phyloP scores from a whole-genome alignment of 2,797 vertebrate species.

The Selene dorsalis region DNA sequence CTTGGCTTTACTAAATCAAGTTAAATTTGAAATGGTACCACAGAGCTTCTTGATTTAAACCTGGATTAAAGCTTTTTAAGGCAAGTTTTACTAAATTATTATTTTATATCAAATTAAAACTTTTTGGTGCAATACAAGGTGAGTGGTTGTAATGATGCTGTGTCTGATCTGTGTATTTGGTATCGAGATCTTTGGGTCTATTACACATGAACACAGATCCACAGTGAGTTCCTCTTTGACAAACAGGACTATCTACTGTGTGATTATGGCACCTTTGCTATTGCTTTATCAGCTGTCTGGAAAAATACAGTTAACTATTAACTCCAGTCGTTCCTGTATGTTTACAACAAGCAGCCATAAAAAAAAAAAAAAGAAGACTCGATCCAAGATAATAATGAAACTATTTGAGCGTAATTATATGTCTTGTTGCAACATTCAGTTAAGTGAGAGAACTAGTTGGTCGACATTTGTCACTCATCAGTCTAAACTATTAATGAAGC shows the following conservation, averaged over 20 bases:
- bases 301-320: slow-evolving; percentile 46
- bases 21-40: too few species aligned
- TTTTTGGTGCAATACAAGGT: too few species aligned
- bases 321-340: slow-evolving; percentile 3
- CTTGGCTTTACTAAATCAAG: too few species aligned
- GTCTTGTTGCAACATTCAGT: background rate
- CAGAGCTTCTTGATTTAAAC: too few species aligned
- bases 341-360: slow-evolving; percentile 41
- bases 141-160: too few species aligned
- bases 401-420: background rate
- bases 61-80: too few species aligned
- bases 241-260: background rate
- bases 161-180: too few species aligned
- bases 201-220: background rate
- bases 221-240: background rate
- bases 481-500: background rate
- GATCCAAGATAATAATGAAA: slow-evolving; percentile 14
- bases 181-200: background rate
- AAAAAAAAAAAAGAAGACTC: slow-evolving; percentile 21
- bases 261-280: slow-evolving; percentile 7
- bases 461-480: background rate
- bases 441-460: background rate
- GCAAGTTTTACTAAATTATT: too few species aligned
- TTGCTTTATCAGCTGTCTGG: background rate
- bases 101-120: too few species aligned